Evolutionary conservation across 2,797 vertebrate genomes (phyloP).

Genomic region (Parauchenoglanis punctatus): DNA sequence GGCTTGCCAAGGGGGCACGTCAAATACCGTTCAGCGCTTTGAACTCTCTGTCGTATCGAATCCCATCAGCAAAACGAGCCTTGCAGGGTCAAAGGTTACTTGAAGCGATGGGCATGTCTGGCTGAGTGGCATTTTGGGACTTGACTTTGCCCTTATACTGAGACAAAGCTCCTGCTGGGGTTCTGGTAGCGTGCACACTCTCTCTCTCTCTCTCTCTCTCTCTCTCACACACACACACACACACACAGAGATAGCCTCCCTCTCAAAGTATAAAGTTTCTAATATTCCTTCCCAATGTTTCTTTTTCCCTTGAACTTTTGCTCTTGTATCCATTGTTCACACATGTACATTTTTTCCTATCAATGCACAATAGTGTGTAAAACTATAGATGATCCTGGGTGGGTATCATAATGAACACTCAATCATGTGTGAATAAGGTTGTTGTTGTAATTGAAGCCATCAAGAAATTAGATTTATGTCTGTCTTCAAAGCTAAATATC

Average conservation of each 20-base stretch:
- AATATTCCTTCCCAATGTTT: not conserved
- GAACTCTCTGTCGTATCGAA: conserved; percentile 35
- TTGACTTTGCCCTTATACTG: conserved; percentile 52
- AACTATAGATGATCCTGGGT: not conserved
- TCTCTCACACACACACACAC: conserved; percentile 29
- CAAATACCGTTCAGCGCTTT: conserved; percentile 38
- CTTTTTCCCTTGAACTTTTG: not conserved
- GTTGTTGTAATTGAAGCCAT: not conserved
- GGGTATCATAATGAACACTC: not conserved
- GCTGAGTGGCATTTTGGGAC: conserved; percentile 55
- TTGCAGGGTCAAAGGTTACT: conserved; percentile 46
- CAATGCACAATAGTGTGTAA: not conserved
- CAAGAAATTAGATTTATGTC: not conserved
- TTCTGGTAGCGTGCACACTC: not conserved
- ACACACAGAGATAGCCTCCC: conserved; percentile 5
- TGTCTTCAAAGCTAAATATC: not conserved
- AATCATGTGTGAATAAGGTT: not conserved
- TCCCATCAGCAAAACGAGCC: conserved; percentile 45
- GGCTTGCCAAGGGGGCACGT: conserved; percentile 30
- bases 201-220: not conserved
- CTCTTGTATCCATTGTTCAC: not conserved
- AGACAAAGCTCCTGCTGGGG: conserved; percentile 43
- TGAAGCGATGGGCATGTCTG: conserved; percentile 41
- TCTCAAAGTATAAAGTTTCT: not conserved
- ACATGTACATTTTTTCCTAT: not conserved